Conservation (phyloP, 2,113 vertebrate species). For the Halcyon malimbica region DNA sequence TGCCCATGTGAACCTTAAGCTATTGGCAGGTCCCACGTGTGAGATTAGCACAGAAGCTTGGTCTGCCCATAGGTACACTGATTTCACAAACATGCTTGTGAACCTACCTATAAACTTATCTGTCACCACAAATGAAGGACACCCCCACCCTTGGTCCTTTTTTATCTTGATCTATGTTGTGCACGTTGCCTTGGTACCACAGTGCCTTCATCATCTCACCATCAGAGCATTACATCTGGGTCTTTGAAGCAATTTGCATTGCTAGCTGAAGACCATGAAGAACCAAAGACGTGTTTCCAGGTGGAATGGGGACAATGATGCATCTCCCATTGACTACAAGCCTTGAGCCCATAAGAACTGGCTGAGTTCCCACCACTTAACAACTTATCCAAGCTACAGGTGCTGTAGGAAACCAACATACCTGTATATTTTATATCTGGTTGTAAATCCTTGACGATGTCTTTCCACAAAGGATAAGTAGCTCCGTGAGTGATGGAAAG, state of each 20-base stretch:
- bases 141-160: not conserved
- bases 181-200: not conserved
- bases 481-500: slow-evolving; percentile 99
- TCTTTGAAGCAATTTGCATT: not conserved
- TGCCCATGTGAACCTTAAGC: not conserved
- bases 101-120: not conserved
- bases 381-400: not conserved
- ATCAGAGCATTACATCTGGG: not conserved
- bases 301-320: not conserved
- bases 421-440: slow-evolving; percentile 99
- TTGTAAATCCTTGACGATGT: slow-evolving; percentile 99
- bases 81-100: not conserved
- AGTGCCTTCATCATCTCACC: not conserved
- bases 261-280: not conserved
- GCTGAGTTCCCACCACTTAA: not conserved
- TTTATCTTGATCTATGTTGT: not conserved
- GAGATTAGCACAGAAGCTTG: not conserved
- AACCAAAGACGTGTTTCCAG: not conserved
- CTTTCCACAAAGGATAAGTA: slow-evolving; percentile 99
- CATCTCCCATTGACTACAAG: fast-evolving
- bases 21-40: not conserved
- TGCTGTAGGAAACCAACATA: slow-evolving; percentile 50
- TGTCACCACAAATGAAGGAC: not conserved
- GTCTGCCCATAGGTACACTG: not conserved
- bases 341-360: not conserved